Base-by-base conservation (phyloP, 2,113 vertebrate genomes). In the Xenus cinereus region DNA sequence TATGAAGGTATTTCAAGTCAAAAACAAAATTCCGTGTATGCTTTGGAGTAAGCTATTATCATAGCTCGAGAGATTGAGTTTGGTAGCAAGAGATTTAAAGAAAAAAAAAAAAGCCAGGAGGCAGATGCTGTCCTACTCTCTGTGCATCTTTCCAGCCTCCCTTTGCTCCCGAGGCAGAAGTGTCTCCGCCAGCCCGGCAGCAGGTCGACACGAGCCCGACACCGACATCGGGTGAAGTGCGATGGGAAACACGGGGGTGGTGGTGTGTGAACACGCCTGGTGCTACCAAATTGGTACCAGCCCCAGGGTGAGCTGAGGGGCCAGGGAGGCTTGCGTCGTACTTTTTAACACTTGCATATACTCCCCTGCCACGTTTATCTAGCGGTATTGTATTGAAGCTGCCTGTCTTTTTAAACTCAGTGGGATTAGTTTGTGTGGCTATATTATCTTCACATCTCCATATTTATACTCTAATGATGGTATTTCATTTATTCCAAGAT, bases 21-120 rank as follows among this genome's bases (percentile, higher is more conserved):
- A 90, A 92, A 96, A 89, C n/a, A 96, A 48, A 81, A 75, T 72
- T 93, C 39, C n/a, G 4, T 45, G 39, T 53, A 64, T 96, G 48
- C 51, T 95, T 88, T 75, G 57, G 35, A 67, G 24, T 79, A 84
- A 89, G 56, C 45, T 77, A 12, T 91, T 93, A 37, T 35, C 62
- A 26, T 64, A 69, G 76, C 45, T 81, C 66, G 50, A 78, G 64
- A 87, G 53, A 56, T 20, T 35, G 63, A 88, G 33, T 60, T 89
- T 94, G 85, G 76, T 84, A 81, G 88, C 90, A 86, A 75, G 56
- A 75, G 32, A 62, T 83, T 6, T 9, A 41, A 66, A 22, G 45
- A 64, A 28, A 45, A 39, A 64, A 28, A 45, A 39, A 54, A n/a
- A 37, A 46, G 14, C 35, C 28, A 16, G 43, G 43, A 89, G 22